Evolutionary conservation across 2,113 vertebrate species (phyloP), one percentile per base, ranked within the genome.

Genomic region (Eurystomus gularis): DNA sequence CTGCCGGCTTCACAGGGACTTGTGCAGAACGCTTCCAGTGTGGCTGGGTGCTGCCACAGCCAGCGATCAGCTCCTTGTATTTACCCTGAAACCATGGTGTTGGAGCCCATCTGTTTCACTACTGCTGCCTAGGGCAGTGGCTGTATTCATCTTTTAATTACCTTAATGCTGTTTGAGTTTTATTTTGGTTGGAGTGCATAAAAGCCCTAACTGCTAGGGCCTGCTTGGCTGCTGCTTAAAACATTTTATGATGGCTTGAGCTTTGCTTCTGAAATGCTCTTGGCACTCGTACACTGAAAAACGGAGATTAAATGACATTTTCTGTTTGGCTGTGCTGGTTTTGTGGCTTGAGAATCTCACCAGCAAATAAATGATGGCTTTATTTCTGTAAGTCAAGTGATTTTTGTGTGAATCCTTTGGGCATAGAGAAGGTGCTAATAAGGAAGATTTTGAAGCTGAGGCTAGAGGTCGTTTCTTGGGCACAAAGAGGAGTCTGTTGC

Each of bases 261-360:
- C 52, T 91, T 93, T n/a, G 62, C 77, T 88, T 94, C 81, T 91
- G 91, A 89, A 94, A 92, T 87, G 44, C 65, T 88, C 18, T 90
- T 96, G 94, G 88, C 81, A 58, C 31, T 88, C 44, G 14, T 14
- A 23, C 31, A 72, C 48, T 65, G 61, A 85, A 91, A 96, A 93
- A 68, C 48, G 60, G 76, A 64, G 69, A 51, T 73, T 31, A 78
- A 95, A 76, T 66, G 1, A 68, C 52, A 18, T 92, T 93, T 93
- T 88, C 72, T 94, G 11, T 85, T 84, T 40, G 31, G 51, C 31
- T 89, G 52, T 0, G 1, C 52, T 52, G 51, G 0, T 71, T 90
- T 42, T 81, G 80, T 88, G 72, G 60, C 33, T 88, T 42, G 51
- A 84, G 71, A 86, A 62, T 70, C 68, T 90, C 82, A 81, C 57